Evolutionary conservation across 2,888 invertebrate genomes (phyloP).

Genomic region (Taphrorychus bicolor): DNA sequence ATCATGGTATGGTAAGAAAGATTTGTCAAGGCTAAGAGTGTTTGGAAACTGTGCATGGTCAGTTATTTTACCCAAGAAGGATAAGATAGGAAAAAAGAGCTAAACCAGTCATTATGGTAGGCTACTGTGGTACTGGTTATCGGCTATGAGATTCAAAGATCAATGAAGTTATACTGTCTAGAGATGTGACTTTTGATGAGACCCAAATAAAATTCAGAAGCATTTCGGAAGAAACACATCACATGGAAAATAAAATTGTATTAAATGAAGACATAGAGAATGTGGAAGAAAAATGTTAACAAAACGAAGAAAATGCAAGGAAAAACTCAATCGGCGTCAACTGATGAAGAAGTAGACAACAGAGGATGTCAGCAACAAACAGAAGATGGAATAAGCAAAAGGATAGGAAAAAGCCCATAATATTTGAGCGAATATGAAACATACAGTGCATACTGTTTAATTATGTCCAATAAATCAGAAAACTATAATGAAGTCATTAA

Average conservation of each 20-base stretch:
- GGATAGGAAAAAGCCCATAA: slow-evolving; percentile 6
- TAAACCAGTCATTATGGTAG: slow-evolving; percentile 38
- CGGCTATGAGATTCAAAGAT: slow-evolving; percentile 40
- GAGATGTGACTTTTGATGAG: slow-evolving; percentile 46
- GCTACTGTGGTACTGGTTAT: slow-evolving; percentile 42
- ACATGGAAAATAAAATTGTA: slow-evolving; percentile 1
- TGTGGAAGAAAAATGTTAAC: slow-evolving; percentile 10
- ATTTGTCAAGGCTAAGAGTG: too few species aligned
- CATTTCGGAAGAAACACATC: slow-evolving; percentile 13
- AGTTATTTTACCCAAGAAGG: too few species aligned
- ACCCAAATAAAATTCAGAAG: slow-evolving; percentile 32
- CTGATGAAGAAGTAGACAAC: background rate
- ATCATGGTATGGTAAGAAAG: too few species aligned
- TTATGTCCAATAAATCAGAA: background rate
- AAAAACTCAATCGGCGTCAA: background rate
- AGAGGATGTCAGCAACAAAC: background rate
- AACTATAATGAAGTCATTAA: slow-evolving; percentile 3
- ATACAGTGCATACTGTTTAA: slow-evolving; percentile 14
- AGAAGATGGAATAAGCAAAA: slow-evolving; percentile 6
- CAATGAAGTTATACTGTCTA: slow-evolving; percentile 39
- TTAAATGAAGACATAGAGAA: slow-evolving; percentile 9
- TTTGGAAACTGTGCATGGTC: too few species aligned
- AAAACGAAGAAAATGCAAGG: slow-evolving; percentile 12
- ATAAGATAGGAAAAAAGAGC: slow-evolving; percentile 44
- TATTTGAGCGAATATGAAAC: slow-evolving; percentile 15